phyloP scores from a whole-genome alignment of 2,888 invertebrate species.

The Strigamia crassipes region DNA sequence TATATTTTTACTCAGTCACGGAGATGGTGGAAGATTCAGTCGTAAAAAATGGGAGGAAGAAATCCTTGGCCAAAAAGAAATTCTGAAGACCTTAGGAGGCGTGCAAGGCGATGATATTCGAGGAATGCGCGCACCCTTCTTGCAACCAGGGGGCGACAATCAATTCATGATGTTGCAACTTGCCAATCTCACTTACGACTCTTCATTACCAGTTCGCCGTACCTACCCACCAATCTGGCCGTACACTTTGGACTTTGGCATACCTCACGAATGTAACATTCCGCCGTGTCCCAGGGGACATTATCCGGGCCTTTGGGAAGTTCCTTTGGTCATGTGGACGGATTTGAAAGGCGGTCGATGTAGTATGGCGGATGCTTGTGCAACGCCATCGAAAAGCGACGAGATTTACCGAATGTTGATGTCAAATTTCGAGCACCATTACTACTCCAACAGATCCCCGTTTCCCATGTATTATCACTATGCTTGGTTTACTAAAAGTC shows the following conservation, averaged over 20 bases:
- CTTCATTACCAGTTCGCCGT: constrained; percentile 81
- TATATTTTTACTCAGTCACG: no score
- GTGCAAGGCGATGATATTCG: constrained; percentile 77
- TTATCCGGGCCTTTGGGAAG: constrained; percentile 91
- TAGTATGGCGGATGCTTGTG: constrained; percentile 94
- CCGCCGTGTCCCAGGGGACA: constrained; percentile 91
- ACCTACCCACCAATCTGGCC: constrained; percentile 96
- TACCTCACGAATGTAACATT: constrained; percentile 95
- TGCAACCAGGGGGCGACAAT: constrained; percentile 91
- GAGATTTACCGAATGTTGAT: constrained; percentile 89
- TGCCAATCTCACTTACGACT: constrained; percentile 92
- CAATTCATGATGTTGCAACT: constrained; percentile 98
- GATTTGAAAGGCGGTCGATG: constrained; percentile 90
- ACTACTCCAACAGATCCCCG: constrained; percentile 47
- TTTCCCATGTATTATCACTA: constrained; percentile 48
- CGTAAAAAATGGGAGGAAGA: no score
- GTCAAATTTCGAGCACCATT: constrained; percentile 64
- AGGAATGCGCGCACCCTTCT: constrained; percentile 94
- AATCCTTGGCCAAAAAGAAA: constrained; percentile 53
- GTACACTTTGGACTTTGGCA: constrained; percentile 91
- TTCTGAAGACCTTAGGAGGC: constrained; percentile 51
- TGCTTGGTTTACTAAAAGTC: constrained; percentile 68
- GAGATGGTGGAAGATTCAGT: no score
- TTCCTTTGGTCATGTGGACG: constrained; percentile 98
- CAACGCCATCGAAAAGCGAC: constrained; percentile 84